Base-by-base conservation (phyloP, 2,113 vertebrate genomes). In the Lethenteron camtschaticum region DNA sequence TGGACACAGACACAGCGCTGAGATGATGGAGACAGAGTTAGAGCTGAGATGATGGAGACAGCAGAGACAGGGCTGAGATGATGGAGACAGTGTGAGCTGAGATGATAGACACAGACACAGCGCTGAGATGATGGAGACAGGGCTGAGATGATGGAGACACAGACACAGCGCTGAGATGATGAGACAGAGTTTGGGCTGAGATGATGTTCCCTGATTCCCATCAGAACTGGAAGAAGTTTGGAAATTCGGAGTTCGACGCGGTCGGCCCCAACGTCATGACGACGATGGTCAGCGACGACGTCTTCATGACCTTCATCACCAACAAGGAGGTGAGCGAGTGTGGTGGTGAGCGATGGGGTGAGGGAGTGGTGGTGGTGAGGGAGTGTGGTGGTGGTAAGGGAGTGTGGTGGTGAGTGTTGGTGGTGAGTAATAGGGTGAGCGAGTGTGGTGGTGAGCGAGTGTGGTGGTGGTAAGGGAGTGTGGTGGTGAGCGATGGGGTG, bases 171-270 rank as follows among this genome's bases (percentile, higher is more conserved):
- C 16, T 63, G 59, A 63, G 59, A 16, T 4, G 3, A 16, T 16
- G 59, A 60, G 59, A 60, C 12, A 11, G 18, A 3, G 1, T 71
- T 14, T 55, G 18, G 3, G 16, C 12, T 12, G n/a, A 58, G 1
- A 6, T 73, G 56, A 12, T 2, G 9, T 41, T 8, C 73, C 55
- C 8, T 8, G 14, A 14, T 10, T 9, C 60, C 60, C 60, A 10
- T 66, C 69, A 95, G 91, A 95, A 95, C 77, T 96, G 89, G 89
- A 96, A 96, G 74, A 96, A 96, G 70, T 95, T 95, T 57, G 91
- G 90, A 7, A 92, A 90, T 75, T 95, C 91, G 0, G 90, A 95
- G 73, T 91, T 80, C 6, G 91, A 96, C 16, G 78, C 84, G 1
- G 83, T 87, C 0, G 91, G 91, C 1, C 90, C 90, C 1, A 95